These are phyloP conservation scores for Ptilodon capucinus DNA, from an alignment of 2,888 invertebrate genomes.

Conservation along the genomic window DNA sequence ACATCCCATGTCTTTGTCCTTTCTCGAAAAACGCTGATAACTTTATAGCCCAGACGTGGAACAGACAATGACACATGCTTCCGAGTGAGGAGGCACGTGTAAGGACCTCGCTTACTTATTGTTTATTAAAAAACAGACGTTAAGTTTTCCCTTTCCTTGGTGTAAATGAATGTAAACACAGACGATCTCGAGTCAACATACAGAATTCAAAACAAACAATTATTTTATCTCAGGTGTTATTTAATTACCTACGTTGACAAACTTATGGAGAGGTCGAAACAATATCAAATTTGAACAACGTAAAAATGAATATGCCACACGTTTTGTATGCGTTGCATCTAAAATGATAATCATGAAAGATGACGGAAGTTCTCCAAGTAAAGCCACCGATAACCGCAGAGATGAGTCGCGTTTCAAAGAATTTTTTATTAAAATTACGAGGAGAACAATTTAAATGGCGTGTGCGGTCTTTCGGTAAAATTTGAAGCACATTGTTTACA, in stretches of 20 bases:
- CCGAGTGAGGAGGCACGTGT: constrained; percentile 35
- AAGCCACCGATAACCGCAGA: constrained; percentile 1
- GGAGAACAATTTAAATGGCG: constrained; percentile 7
- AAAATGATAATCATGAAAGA: constrained; percentile 1
- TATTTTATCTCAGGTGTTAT: no score
- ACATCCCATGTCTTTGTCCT: constrained; percentile 63
- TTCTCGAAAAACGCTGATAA: constrained; percentile 56
- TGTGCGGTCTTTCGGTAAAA: constrained; percentile 2
- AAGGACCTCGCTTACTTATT: constrained; percentile 34
- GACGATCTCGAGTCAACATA: background rate
- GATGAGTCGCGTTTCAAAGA: constrained; percentile 14
- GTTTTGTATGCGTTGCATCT: background rate
- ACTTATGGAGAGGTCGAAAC: background rate
- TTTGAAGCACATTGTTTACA: constrained; percentile 2
- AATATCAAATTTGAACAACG: background rate
- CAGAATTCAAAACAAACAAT: no score
- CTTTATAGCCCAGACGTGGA: constrained; percentile 60
- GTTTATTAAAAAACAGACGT: constrained; percentile 20
- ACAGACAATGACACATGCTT: constrained; percentile 54
- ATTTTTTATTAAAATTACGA: constrained; percentile 9
- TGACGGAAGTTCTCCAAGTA: background rate
- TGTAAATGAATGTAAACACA: background rate
- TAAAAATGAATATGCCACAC: background rate
- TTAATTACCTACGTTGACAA: no score
- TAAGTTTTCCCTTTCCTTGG: constrained; percentile 16